Conservation (phyloP, 2,888 invertebrate species). For the Lepetodrilus schrolli region DNA sequence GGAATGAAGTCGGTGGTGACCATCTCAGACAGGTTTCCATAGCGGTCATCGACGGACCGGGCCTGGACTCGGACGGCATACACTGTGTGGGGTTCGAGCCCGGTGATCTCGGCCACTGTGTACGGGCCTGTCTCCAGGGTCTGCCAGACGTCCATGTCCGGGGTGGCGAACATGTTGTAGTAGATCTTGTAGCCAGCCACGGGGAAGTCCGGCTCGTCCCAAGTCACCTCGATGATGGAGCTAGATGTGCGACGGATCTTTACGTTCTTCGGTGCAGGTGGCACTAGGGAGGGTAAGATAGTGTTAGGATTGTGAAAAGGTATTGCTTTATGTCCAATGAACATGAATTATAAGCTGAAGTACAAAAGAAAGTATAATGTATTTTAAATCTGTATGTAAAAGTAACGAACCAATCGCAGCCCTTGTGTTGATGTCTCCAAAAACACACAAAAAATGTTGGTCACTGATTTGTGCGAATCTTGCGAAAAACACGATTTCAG, state of each 20-base stretch:
- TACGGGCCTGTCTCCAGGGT: constrained; percentile 67
- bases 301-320: too few relatives aligned
- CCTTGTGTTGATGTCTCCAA: too few relatives aligned
- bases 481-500: too few relatives aligned
- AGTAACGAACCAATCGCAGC: too few relatives aligned
- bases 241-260: constrained; percentile 95
- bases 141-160: constrained; percentile 69
- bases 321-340: too few relatives aligned
- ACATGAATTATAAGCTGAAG: too few relatives aligned
- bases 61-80: constrained; percentile 71
- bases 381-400: too few relatives aligned
- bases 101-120: constrained; percentile 65
- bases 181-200: constrained; percentile 72
- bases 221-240: constrained; percentile 87
- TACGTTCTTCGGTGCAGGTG: constrained; percentile 93
- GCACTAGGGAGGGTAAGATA: constrained; percentile 81
- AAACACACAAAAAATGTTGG: too few relatives aligned
- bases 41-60: constrained; percentile 65
- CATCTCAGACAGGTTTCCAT: constrained; percentile 69
- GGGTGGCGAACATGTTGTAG: constrained; percentile 65
- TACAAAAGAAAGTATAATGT: too few relatives aligned
- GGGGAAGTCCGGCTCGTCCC: constrained; percentile 78
- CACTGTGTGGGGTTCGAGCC: constrained; percentile 59
- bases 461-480: too few relatives aligned
- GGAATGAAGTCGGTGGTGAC: constrained; percentile 47